Base-by-base conservation (phyloP, 2,888 invertebrate species). In the Drosophila nigricruria region DNA sequence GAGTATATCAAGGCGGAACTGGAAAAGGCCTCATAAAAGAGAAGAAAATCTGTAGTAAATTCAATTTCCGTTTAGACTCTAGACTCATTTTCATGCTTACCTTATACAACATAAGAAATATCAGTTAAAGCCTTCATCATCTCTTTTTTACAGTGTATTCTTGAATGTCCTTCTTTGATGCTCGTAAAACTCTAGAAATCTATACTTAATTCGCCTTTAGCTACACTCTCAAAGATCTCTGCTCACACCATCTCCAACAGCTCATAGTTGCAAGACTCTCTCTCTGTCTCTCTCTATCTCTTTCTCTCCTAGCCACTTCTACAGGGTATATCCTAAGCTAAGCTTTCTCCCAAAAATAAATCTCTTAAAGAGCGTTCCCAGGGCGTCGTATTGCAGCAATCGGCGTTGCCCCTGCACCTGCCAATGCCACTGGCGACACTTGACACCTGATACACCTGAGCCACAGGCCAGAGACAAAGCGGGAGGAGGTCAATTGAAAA, bases 331-430 rank as follows among this genome's bases (percentile, higher is more conserved):
- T 2, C 10, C 9, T 27, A n/a, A n/a, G 34, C 50, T 14, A n/a
- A 42, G 40, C 16, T 34, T 4, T 27, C 25, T 10, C n/a, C 32
- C 18, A 52, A 63, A 36, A 60, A 25, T 40, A 40, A 67, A 70
- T 70, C 49, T 32, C 12, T 38, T 32, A 27, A 32, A 34, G 12
- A 43, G 0, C 36, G 77, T 85, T 85, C 83, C 88, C 83, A 84
- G 83, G 83, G 83, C 85, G 68, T 84, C 88, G 53, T 69, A 70
- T 84, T 82, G 72, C 78, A 73, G 72, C 78, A 72, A n/a, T 32
- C 40, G 18, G 42, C 57, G 27, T 60, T 20, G 49, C 49, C 18
- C 10, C 54, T 64, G 82, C 83, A 84, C 76, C 88, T 88, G 83
- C 67, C 68, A 73, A 78, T 61, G 64, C 60, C 62, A 71, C 65